phyloP scores from a whole-genome alignment of 2,888 invertebrate species.

The Papilio elwesi region DNA sequence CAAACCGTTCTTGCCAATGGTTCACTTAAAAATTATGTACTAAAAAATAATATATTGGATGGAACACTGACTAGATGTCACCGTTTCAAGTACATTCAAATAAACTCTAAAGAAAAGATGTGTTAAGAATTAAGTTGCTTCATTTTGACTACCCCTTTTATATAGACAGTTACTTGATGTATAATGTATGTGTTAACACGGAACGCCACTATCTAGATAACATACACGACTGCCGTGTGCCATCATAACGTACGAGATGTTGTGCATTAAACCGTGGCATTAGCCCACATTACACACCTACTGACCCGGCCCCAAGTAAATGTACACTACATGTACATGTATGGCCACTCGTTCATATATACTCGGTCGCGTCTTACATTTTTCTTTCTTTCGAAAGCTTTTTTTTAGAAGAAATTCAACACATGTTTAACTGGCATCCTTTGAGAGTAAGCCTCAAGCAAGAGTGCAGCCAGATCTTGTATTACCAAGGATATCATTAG shows the following conservation, averaged over 20 bases:
- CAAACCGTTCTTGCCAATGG: too few relatives aligned
- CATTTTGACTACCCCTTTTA: too few relatives aligned
- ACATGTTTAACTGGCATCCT: background rate
- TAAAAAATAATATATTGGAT: too few relatives aligned
- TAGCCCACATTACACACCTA: conserved; percentile 34
- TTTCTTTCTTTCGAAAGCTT: background rate
- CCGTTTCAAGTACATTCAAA: too few relatives aligned
- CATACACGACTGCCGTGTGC: background rate
- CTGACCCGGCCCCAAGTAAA: conserved; percentile 29
- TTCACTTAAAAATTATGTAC: too few relatives aligned
- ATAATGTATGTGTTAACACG: conserved; percentile 12
- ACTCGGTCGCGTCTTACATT: conserved; percentile 1
- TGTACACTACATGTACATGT: background rate
- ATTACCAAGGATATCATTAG: too few relatives aligned
- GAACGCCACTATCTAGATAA: conserved; percentile 21
- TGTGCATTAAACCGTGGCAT: conserved; percentile 32
- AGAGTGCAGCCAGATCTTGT: too few relatives aligned
- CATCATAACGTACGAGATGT: conserved; percentile 14
- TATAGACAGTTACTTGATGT: background rate
- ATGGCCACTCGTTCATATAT: background rate
- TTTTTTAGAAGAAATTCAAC: background rate
- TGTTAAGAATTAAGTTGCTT: too few relatives aligned
- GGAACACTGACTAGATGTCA: too few relatives aligned
- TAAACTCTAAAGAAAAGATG: too few relatives aligned
- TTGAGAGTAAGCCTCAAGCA: background rate